Evolutionary conservation across 2,113 vertebrate species (phyloP).

Genomic region (Tyrannus savana): DNA sequence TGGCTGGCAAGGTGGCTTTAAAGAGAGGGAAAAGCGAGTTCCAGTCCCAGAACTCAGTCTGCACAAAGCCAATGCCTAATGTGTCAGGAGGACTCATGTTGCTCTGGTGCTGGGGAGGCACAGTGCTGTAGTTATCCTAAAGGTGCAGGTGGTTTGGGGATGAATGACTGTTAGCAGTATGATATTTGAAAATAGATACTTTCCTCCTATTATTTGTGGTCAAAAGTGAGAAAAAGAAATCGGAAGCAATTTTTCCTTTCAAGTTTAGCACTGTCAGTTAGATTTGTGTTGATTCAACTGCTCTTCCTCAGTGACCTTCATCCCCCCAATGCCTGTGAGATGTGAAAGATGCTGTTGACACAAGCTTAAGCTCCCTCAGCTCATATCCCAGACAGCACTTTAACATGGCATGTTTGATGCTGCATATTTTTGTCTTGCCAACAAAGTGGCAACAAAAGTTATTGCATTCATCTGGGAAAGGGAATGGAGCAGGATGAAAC

Average conservation of each 20-base stretch:
- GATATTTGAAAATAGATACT: background rate
- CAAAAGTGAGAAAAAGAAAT: background rate
- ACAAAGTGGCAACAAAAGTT: conserved; percentile 39
- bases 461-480: background rate
- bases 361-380: conserved; percentile 22
- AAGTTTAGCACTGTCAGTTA: background rate
- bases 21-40: background rate
- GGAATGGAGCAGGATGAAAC: conserved; percentile 9
- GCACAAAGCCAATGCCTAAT: background rate
- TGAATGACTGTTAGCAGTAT: background rate
- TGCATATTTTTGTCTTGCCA: conserved; percentile 25
- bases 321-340: conserved; percentile 11
- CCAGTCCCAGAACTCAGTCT: background rate
- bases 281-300: conserved; percentile 18
- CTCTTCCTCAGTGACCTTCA: conserved; percentile 48
- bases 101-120: background rate
- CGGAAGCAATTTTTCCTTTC: background rate
- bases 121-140: background rate
- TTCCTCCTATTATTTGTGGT: background rate
- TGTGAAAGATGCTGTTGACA: conserved; percentile 61
- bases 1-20: background rate
- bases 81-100: background rate
- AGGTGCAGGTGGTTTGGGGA: background rate
- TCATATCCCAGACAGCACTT: conserved; percentile 39
- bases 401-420: conserved; percentile 24